Evolutionary conservation across 1,140 invertebrate genomes (phyloP).

Genomic region (Andrena cerasifolii): DNA sequence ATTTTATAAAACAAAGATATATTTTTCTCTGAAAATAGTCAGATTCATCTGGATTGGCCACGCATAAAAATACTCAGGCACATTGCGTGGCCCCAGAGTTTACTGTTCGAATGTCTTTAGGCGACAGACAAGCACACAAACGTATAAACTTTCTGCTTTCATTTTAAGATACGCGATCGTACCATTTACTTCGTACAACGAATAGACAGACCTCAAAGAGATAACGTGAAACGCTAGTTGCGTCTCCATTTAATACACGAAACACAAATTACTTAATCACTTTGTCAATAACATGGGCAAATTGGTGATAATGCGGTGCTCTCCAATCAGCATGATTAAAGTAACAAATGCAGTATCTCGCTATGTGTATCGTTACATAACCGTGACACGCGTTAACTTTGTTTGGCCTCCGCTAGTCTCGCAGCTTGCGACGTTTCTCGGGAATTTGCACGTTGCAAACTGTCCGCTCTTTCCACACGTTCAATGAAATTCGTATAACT

Average conservation of each 20-base stretch:
- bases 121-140: too few species aligned
- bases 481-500: conserved; percentile 33
- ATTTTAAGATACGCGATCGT: too few species aligned
- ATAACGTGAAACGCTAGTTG: too few species aligned
- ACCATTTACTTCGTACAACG: too few species aligned
- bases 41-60: too few species aligned
- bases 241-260: background rate
- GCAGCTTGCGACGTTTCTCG: conserved; percentile 3
- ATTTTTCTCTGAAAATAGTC: too few species aligned
- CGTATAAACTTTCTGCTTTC: too few species aligned
- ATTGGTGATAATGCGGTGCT: background rate
- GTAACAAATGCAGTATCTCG: background rate
- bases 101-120: too few species aligned
- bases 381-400: background rate
- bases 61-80: too few species aligned
- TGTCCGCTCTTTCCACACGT: background rate
- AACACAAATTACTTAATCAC: background rate
- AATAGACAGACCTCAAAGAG: too few species aligned
- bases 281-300: background rate
- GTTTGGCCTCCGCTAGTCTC: conserved; percentile 13
- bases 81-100: too few species aligned
- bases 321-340: background rate
- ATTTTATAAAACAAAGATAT: too few species aligned
- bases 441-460: conserved; percentile 7
- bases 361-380: background rate